These are phyloP conservation scores for Leucophora obtusa DNA, from an alignment of 2,888 invertebrate species.

Conservation along the genomic window DNA sequence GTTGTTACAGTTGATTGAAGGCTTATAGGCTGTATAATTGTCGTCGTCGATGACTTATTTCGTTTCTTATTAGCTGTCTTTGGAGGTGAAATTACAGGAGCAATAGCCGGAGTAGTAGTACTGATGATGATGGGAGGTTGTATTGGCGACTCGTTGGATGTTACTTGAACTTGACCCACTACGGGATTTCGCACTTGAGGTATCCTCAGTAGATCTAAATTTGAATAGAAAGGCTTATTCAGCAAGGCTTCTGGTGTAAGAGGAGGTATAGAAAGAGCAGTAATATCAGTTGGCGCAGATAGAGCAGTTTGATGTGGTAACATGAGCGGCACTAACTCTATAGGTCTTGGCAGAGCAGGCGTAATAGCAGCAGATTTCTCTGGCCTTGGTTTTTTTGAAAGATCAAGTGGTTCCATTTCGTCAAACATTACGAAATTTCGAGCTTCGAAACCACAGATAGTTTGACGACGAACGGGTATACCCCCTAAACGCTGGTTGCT, in stretches of 20 bases:
- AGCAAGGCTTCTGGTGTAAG: slow-evolving; percentile 56
- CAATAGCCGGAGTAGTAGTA: neutral
- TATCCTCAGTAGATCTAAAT: slow-evolving; percentile 73
- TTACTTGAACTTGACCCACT: slow-evolving; percentile 25
- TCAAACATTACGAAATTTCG: slow-evolving; percentile 69
- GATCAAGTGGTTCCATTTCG: slow-evolving; percentile 75
- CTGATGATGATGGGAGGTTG: slow-evolving; percentile 24
- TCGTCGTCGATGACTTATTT: slow-evolving; percentile 24
- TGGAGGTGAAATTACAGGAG: neutral
- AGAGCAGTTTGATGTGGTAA: slow-evolving; percentile 32
- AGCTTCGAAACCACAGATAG: slow-evolving; percentile 75
- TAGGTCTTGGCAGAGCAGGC: slow-evolving; percentile 39
- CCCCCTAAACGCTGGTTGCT: slow-evolving; percentile 63
- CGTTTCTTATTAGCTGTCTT: slow-evolving; percentile 60
- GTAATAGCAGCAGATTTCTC: slow-evolving; percentile 53
- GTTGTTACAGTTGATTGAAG: neutral
- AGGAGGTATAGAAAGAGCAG: slow-evolving; percentile 44
- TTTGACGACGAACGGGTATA: slow-evolving; percentile 72
- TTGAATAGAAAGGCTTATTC: slow-evolving; percentile 73
- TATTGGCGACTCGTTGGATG: slow-evolving; percentile 17
- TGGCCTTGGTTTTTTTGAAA: slow-evolving; percentile 74
- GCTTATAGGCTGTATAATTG: neutral
- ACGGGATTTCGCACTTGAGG: slow-evolving; percentile 73
- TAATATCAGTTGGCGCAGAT: slow-evolving; percentile 28
- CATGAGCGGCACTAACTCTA: slow-evolving; percentile 51